phyloP scores from a whole-genome alignment of 2,113 vertebrate species.

The Lamprologus ornatipinnis region DNA sequence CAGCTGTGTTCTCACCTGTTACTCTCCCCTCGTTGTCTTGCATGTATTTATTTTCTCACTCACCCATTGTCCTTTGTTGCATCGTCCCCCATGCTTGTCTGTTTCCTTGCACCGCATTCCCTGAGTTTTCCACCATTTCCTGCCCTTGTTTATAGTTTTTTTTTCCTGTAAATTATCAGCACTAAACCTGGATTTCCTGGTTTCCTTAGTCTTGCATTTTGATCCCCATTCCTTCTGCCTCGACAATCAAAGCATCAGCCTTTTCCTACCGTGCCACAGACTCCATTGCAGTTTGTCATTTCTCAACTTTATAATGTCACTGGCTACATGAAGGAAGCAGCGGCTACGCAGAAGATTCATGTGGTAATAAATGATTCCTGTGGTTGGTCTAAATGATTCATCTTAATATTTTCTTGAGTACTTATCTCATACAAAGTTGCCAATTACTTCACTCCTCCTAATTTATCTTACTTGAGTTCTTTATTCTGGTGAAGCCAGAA shows the following conservation, averaged over 20 bases:
- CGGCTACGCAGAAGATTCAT: neutral
- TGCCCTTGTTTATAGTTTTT: fast-evolving
- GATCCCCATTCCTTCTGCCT: neutral
- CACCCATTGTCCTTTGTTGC: neutral
- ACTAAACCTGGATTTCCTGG: neutral
- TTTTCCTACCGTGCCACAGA: fast-evolving
- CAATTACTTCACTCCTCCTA: neutral
- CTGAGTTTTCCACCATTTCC: neutral
- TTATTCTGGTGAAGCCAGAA: neutral
- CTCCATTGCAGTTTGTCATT: neutral
- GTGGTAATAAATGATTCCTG: neutral
- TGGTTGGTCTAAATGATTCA: neutral
- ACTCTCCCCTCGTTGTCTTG: neutral
- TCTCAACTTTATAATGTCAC: neutral
- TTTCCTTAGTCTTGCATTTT: neutral
- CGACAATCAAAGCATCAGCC: neutral
- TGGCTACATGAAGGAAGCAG: neutral
- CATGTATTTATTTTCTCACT: neutral
- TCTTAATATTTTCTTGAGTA: neutral
- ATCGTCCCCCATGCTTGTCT: neutral
- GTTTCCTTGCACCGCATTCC: neutral
- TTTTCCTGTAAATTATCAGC: fast-evolving
- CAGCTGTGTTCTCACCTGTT: neutral
- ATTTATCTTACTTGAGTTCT: neutral
- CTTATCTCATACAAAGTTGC: neutral